These are phyloP conservation scores for Pantherophis vulpinus DNA, from an alignment of 2,797 vertebrate genomes.

Conservation along the genomic window DNA sequence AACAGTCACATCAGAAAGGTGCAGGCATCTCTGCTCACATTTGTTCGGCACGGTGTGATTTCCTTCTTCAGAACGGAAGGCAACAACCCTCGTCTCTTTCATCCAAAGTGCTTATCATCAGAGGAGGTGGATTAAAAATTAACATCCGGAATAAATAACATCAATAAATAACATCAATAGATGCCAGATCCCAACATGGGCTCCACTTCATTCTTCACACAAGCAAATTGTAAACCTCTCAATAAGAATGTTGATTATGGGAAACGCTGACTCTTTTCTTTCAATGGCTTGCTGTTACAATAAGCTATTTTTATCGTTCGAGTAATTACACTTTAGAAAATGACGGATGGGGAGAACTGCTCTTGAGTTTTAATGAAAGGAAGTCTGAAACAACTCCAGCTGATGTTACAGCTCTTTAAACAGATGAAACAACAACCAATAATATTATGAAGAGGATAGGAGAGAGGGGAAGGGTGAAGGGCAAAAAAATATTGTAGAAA, in stretches of 20 bases:
- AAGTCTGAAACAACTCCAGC: slow-evolving; percentile 21
- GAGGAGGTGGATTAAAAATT: slow-evolving; percentile 40
- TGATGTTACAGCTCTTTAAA: slow-evolving; percentile 9
- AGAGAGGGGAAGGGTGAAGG: neutral
- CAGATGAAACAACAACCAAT: slow-evolving; percentile 22
- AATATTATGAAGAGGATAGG: neutral
- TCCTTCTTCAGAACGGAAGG: neutral
- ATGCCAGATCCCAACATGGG: slow-evolving; percentile 62
- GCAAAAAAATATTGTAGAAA: neutral
- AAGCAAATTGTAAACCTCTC: slow-evolving; percentile 62
- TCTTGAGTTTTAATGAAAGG: slow-evolving; percentile 59
- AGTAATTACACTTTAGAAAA: slow-evolving; percentile 80
- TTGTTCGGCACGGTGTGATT: neutral
- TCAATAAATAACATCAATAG: slow-evolving; percentile 22
- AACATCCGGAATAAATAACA: slow-evolving; percentile 35
- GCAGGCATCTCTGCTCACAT: neutral
- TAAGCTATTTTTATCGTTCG: slow-evolving; percentile 78
- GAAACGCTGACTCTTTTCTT: slow-evolving; percentile 59
- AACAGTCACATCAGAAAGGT: neutral
- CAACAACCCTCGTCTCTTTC: neutral
- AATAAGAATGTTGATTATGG: slow-evolving; percentile 62
- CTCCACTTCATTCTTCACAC: slow-evolving; percentile 55
- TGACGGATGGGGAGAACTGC: slow-evolving; percentile 77
- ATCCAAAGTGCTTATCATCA: slow-evolving; percentile 34
- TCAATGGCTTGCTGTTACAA: slow-evolving; percentile 61